A percentile compares a stretch with the other conserved stretches of the same genome.
Conservation (phyloP, 2,888 invertebrate species). For the Caenorhabditis sp. region DNA sequence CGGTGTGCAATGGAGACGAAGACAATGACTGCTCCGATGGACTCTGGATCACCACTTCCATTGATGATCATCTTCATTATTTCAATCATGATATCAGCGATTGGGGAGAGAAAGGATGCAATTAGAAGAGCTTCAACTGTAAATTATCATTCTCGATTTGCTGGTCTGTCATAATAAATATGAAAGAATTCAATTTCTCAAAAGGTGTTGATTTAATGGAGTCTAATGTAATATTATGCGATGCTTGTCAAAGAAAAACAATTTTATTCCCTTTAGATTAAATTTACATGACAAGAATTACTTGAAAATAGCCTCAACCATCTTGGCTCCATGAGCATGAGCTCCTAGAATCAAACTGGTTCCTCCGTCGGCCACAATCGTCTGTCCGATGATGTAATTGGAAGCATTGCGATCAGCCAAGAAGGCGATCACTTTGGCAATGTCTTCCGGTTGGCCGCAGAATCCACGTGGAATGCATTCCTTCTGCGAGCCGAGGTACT, state of each 20-base stretch:
- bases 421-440: slow-evolving; percentile 60
- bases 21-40: slow-evolving; percentile 73
- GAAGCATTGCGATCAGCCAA: slow-evolving; percentile 58
- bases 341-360: slow-evolving; percentile 38
- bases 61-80: slow-evolving; percentile 77
- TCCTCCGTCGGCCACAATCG: slow-evolving; percentile 54
- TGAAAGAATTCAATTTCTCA: slow-evolving; percentile 17
- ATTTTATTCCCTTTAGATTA: no score
- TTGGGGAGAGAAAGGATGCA: slow-evolving; percentile 75
- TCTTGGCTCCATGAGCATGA: slow-evolving; percentile 33
- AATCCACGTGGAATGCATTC: slow-evolving; percentile 54
- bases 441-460: slow-evolving; percentile 55
- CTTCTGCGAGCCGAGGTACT: slow-evolving; percentile 25
- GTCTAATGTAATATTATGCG: no score
- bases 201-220: no score
- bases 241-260: no score
- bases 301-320: slow-evolving; percentile 32
- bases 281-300: neutral
- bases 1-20: slow-evolving; percentile 61
- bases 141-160: neutral
- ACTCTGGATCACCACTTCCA: slow-evolving; percentile 69
- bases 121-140: slow-evolving; percentile 14
- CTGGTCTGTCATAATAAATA: slow-evolving; percentile 45
- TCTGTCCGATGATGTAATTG: slow-evolving; percentile 63
- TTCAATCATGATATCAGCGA: slow-evolving; percentile 70